Base-by-base conservation (phyloP, 1,140 invertebrate genomes). In the Laupala kohalensis region DNA sequence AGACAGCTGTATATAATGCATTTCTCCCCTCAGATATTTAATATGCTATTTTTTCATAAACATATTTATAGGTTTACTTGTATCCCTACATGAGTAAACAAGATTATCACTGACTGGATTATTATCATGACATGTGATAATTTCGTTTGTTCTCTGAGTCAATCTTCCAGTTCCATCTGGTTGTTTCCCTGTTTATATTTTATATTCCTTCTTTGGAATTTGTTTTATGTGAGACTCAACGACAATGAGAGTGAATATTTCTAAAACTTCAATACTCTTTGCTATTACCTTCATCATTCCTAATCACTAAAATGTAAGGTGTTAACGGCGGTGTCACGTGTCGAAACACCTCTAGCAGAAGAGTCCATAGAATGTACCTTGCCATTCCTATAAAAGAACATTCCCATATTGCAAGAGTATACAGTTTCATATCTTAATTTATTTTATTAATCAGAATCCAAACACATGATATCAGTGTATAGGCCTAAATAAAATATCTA, bases 1-100 rank as follows among this genome's bases (percentile, higher is more conserved):
- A 67, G 89, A 90, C 69, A 78, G 77, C 69, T 79, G 77, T 73
- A 78, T 78, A 70, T 79, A 79, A 74, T 68, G 67, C 29, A 30
- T 23, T 9, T 23, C 29, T 12, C 5, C 29, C 26, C 29, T 67
- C 67, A 68, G 67, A 53, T 53, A 53, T 53, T 53, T 53, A 53
- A 53, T 53, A 53, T 53, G 37, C 37, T 53, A 53, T 53, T 53
- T 53, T 53, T 53, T 53, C 37, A 53, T 53, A 53, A 53, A 53
- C 19, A 53, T 53, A 53, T 53, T 53, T 53, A 53, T 53, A 53
- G 19, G 37, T 53, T 53, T 53, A 53, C 37, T 53, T 53, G 37
- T 53, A 53, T 53, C 37, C 37, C 9, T 53, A 53, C 37, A 53
- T 53, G 19, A 53, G 37, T 9, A 53, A 53, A 53, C 37, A 53